Percentiles rank a stretch among this genome's conserved stretches.
Conservation (phyloP, 1,140 invertebrate genomes). For the Nymphalis io region DNA sequence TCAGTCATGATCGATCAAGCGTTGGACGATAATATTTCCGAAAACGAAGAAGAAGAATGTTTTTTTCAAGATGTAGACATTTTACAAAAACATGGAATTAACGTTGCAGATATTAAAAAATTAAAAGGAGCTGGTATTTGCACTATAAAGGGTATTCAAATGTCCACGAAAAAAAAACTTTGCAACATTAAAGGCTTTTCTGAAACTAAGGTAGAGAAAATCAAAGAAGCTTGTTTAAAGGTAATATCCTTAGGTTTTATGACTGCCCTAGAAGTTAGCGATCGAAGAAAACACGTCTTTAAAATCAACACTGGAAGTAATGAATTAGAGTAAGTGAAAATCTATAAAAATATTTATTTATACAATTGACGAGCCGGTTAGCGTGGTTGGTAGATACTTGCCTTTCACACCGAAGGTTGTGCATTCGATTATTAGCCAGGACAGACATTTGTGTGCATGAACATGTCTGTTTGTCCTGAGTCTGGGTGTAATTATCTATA, state of each 20-base stretch:
- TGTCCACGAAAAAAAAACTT: constrained; percentile 89
- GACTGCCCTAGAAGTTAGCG: constrained; percentile 88
- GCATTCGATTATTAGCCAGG: no score
- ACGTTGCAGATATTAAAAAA: constrained; percentile 87
- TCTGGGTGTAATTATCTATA: no score
- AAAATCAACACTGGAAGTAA: constrained; percentile 87
- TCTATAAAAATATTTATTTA: background rate
- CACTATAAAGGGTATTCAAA: constrained; percentile 90
- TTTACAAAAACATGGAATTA: constrained; percentile 80
- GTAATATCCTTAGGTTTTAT: constrained; percentile 83
- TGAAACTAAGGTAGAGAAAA: constrained; percentile 91
- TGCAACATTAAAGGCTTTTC: constrained; percentile 89
- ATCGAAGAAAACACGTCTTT: constrained; percentile 87
- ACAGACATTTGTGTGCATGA: no score
- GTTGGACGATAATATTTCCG: constrained; percentile 68
- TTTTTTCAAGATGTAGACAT: constrained; percentile 82
- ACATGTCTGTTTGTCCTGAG: no score
- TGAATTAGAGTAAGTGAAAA: constrained; percentile 85
- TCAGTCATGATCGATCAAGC: constrained; percentile 63
- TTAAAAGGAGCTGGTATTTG: constrained; percentile 89
- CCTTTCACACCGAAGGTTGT: no score
- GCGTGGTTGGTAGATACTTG: no score
- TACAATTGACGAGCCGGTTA: no score
- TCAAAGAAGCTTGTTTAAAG: constrained; percentile 88
- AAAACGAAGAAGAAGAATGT: constrained; percentile 79